Base-by-base conservation (phyloP, 1,140 invertebrate genomes). In the Calosoma granatense region DNA sequence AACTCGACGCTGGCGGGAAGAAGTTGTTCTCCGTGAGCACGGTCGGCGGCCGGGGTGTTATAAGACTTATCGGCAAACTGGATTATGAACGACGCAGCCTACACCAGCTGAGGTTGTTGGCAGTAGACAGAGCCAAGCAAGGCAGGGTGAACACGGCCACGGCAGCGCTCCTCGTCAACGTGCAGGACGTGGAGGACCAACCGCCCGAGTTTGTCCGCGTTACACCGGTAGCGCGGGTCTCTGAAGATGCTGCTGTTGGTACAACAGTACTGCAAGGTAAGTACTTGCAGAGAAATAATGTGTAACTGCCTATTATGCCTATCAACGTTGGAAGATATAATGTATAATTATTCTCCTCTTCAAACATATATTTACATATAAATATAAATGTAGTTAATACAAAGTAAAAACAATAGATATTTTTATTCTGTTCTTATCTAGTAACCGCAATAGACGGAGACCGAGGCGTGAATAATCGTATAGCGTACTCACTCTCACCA, bases 381-480 rank as follows among this genome's bases (percentile, higher is more conserved):
- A 12, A 21, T 51, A n/a, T 15, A 52, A 53, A 1, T 19, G 19
- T 2, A 22, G 6, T 22, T 2, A 53, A 2, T 22, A 52, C 2
- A 57, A 60, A 57, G 47, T 23, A 3, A 14, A 19, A n/a, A n/a
- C n/a, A n/a, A n/a, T n/a, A 6, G 23, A 52, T 19, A 12, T 52
- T 12, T 12, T 1, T 14, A n/a, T 54, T 54, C 12, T 39, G 2
- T n/a, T 51, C 58, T 57, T 30, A 74, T 74, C 6, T 66, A 84
- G 92, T 94, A n/a, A 82, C 84, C 67, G 92, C 92, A 1, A 82
- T 94, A 62, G 92, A 96, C 72, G 92, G 92, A 0, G 92, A 96
- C 73, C 81, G 90, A 61, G 92, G 90, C 0, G 83, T 95, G 56
- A 94, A 95, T 71, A 94, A 95, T 68, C 79, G 79, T 39, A 91